Evolutionary conservation across 1,140 invertebrate species (phyloP), one percentile per base, ranked within the genome.

Genomic region (Brachystomella parvula): DNA sequence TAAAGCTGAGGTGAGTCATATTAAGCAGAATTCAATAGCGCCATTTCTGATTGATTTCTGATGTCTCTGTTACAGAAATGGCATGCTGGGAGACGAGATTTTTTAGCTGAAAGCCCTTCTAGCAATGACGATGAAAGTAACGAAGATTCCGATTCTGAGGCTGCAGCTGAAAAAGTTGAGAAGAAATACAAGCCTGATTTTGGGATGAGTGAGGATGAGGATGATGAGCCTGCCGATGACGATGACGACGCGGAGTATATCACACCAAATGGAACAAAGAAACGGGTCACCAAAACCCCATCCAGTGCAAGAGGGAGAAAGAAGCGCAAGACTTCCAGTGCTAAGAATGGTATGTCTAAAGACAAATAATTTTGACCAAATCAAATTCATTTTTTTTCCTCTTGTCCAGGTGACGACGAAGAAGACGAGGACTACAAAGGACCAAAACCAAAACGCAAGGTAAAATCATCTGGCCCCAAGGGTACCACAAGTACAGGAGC

Each of bases 141-240:
- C 12, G 49, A 53, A 17, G 49, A 53, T 19, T 53, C 49, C 3
- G 49, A 53, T 53, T 53, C 49, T 6, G 49, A 53, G 6, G 49
- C 6, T 15, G 49, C 12, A 15, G 24, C 9, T 12, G 24, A 53
- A 26, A 24, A 53, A 26, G 49, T 53, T 6, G 24, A 6, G 15
- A 53, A 53, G 21, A 53, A 6, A 15, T 6, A n/a, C n/a, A n/a
- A n/a, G 21, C 49, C 15, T n/a, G n/a, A n/a, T n/a, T n/a, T n/a
- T n/a, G n/a, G 49, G 49, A 53, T 24, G n/a, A 53, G 49, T 53
- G 49, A 53, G 9, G 49, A 44, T n/a, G 39, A 53, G 12, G 49
- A 53, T 6, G 49, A 24, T 26, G 49, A n/a, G n/a, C n/a, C n/a
- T n/a, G n/a, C 12, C 24, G 49, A 53, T 26, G 49, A 53, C 6